These are phyloP conservation scores for Serrognathus titanus DNA, from an alignment of 2,888 invertebrate genomes.

Conservation along the genomic window DNA sequence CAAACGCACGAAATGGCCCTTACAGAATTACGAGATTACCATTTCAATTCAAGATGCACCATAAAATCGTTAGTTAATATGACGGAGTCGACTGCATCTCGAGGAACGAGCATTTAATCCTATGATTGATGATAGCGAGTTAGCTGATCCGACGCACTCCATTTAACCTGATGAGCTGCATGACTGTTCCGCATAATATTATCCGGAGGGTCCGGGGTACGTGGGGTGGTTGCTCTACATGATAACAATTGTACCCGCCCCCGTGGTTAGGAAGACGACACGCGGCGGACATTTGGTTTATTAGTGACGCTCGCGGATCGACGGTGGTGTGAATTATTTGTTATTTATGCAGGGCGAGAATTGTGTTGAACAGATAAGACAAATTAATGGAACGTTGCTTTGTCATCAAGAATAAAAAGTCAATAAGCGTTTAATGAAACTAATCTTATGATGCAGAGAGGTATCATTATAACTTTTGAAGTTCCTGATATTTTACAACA, in stretches of 20 bases:
- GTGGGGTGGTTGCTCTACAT: conserved; percentile 10
- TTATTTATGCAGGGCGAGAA: not conserved
- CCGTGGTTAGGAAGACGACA: conserved; percentile 15
- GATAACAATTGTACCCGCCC: conserved; percentile 20
- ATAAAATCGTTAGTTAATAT: conserved; percentile 43
- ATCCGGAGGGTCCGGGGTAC: conserved; percentile 29
- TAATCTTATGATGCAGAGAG: not conserved
- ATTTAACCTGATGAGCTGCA: conserved; percentile 49
- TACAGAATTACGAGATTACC: conserved; percentile 24
- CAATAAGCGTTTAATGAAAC: not conserved
- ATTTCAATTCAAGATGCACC: conserved; percentile 35
- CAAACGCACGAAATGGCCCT: not conserved
- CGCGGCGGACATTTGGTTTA: conserved; percentile 15
- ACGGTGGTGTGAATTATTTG: not conserved
- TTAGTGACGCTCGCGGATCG: conserved; percentile 15
- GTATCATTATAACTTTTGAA: no score
- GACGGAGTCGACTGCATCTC: conserved; percentile 38
- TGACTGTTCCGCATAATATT: conserved; percentile 42
- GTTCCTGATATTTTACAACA: no score
- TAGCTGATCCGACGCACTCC: conserved; percentile 48
- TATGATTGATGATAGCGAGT: conserved; percentile 45
- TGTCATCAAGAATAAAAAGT: not conserved
- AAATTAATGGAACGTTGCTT: not conserved
- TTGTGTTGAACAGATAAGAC: not conserved
- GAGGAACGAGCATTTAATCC: conserved; percentile 44